Evolutionary conservation across 2,113 vertebrate species (phyloP).

Genomic region (Sinocyclocheilus rhinocerous): DNA sequence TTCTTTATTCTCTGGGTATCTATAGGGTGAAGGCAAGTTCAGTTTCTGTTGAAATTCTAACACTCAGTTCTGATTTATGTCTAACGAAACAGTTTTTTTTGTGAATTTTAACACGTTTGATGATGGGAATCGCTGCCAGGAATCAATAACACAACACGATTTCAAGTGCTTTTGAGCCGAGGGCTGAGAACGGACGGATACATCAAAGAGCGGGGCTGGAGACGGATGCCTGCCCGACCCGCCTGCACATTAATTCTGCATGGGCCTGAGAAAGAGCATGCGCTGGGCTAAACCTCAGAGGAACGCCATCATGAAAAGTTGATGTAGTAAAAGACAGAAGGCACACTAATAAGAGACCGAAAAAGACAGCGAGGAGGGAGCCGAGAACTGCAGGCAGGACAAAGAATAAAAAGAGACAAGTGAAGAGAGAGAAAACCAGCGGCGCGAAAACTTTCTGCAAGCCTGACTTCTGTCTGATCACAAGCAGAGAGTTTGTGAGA

Average conservation of each 20-base stretch:
- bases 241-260: constrained; percentile 39
- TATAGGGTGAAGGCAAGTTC: neutral
- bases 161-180: neutral
- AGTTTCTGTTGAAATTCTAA: neutral
- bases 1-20: neutral
- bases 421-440: constrained; percentile 28
- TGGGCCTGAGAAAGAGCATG: constrained; percentile 6
- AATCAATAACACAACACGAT: constrained; percentile 8
- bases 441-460: constrained; percentile 32
- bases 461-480: constrained; percentile 38
- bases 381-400: constrained; percentile 14
- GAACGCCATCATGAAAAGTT: constrained; percentile 52
- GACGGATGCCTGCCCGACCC: neutral
- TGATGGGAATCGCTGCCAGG: constrained; percentile 16
- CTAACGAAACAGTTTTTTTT: neutral
- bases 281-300: constrained; percentile 38
- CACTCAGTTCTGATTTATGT: neutral
- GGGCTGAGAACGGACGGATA: neutral
- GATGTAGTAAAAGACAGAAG: constrained; percentile 49
- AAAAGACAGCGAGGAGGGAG: constrained; percentile 15
- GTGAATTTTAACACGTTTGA: neutral
- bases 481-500: constrained; percentile 13
- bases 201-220: constrained; percentile 17
- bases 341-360: constrained; percentile 35
- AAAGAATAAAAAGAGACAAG: constrained; percentile 34